These are phyloP conservation scores for Hydrozoanthus tunicans DNA, from an alignment of 64 coral and sea anemone genomes.

Conservation along the genomic window DNA sequence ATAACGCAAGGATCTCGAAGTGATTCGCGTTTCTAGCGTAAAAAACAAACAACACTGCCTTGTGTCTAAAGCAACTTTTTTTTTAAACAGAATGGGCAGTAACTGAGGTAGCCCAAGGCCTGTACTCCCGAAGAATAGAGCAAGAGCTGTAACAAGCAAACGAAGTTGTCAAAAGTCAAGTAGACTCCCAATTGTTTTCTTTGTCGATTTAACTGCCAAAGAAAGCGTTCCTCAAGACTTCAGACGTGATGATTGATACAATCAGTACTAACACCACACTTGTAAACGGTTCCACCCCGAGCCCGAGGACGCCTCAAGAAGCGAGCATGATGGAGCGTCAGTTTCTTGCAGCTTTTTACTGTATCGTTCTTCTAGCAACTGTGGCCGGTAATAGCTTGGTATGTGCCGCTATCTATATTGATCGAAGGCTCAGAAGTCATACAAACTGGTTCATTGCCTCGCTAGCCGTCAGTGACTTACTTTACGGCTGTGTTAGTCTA, in stretches of 20 bases:
- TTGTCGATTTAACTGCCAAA: no score
- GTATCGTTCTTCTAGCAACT: slow-evolving; percentile 59
- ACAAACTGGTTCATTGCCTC: slow-evolving; percentile 93
- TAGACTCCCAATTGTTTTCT: not conserved
- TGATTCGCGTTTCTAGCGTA: not conserved
- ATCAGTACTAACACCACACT: not conserved
- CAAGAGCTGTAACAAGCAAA: not conserved
- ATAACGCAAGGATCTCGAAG: not conserved
- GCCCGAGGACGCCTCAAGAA: not conserved
- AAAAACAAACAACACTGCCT: not conserved
- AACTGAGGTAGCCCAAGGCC: not conserved
- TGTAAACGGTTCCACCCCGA: not conserved
- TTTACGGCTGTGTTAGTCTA: slow-evolving; percentile 66
- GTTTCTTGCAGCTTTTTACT: slow-evolving; percentile 65
- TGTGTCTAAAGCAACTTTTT: not conserved
- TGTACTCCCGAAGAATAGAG: not conserved
- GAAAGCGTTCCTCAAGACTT: not conserved
- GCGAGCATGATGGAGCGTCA: not conserved
- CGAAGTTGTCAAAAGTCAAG: no score
- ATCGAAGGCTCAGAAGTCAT: slow-evolving; percentile 73
- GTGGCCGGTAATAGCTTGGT: slow-evolving; percentile 79
- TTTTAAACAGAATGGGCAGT: not conserved
- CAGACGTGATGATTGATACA: slow-evolving; percentile 5
- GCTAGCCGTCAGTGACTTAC: slow-evolving; percentile 79
- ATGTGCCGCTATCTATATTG: slow-evolving; percentile 80